Conservation (phyloP, 2,113 vertebrate genomes). For the Peromyscus maniculatus region DNA sequence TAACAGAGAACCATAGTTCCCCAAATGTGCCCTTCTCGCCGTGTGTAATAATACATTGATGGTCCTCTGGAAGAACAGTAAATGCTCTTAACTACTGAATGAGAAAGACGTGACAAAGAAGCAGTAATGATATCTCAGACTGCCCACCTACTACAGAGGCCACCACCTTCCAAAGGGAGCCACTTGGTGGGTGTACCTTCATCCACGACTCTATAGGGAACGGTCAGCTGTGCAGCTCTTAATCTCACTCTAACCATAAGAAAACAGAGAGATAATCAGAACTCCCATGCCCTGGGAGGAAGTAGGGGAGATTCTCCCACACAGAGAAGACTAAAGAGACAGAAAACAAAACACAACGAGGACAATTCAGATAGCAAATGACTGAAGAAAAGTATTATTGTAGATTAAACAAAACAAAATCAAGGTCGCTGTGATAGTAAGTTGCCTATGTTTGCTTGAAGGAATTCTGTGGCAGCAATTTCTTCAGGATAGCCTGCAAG, state of each 20-base stretch:
- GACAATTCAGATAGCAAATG: fast-evolving
- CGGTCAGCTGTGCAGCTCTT: not conserved
- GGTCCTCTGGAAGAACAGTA: not conserved
- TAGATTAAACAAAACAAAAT: not conserved
- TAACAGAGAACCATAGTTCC: not conserved
- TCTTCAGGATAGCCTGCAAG: not conserved
- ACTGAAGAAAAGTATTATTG: not conserved
- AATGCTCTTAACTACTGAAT: not conserved
- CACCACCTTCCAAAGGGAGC: not conserved
- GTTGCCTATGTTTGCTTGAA: not conserved
- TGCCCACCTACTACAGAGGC: no score
- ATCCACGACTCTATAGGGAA: not conserved
- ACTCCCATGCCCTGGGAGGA: not conserved
- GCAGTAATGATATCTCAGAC: not conserved
- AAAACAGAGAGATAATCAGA: not conserved
- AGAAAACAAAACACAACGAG: not conserved
- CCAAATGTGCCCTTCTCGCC: not conserved
- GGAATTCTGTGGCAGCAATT: not conserved
- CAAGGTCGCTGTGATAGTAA: not conserved
- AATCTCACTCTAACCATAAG: not conserved
- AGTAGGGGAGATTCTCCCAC: not conserved
- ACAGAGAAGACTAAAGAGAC: not conserved
- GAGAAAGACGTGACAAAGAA: not conserved
- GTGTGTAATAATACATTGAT: no score
- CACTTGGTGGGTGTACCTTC: not conserved